A percentile compares a stretch with the other conserved stretches of the same genome.
Conservation (phyloP, 2,797 vertebrate genomes). For the Crocodylus rhombifer region DNA sequence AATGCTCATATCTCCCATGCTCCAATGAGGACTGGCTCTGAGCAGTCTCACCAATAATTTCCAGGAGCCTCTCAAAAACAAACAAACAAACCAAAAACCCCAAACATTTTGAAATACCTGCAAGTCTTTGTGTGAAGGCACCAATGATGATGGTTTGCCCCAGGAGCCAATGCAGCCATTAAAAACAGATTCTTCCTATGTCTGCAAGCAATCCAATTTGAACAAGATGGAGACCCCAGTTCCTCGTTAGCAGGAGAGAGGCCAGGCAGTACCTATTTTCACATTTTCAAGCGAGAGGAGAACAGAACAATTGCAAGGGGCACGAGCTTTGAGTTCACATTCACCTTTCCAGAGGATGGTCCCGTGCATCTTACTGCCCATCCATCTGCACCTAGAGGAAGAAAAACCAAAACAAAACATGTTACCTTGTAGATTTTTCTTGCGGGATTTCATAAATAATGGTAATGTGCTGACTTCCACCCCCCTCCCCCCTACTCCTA, state of each 20-base stretch:
- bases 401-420: background rate
- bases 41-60: too few relatives aligned
- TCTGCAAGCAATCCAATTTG: background rate
- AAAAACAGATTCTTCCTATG: background rate
- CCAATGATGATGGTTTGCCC: background rate
- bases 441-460: background rate
- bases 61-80: too few relatives aligned
- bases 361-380: background rate
- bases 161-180: background rate
- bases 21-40: too few relatives aligned
- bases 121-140: too few relatives aligned
- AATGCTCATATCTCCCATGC: too few relatives aligned
- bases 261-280: background rate
- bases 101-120: too few relatives aligned
- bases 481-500: fast-evolving
- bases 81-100: too few relatives aligned
- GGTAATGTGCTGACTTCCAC: fast-evolving
- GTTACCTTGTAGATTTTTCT: background rate
- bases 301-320: background rate
- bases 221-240: background rate
- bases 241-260: background rate
- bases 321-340: background rate
- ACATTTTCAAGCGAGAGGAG: background rate
- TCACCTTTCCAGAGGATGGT: background rate
- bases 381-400: background rate